Conservation (phyloP, 2,113 vertebrate genomes). For the Sisor rabdophorus region DNA sequence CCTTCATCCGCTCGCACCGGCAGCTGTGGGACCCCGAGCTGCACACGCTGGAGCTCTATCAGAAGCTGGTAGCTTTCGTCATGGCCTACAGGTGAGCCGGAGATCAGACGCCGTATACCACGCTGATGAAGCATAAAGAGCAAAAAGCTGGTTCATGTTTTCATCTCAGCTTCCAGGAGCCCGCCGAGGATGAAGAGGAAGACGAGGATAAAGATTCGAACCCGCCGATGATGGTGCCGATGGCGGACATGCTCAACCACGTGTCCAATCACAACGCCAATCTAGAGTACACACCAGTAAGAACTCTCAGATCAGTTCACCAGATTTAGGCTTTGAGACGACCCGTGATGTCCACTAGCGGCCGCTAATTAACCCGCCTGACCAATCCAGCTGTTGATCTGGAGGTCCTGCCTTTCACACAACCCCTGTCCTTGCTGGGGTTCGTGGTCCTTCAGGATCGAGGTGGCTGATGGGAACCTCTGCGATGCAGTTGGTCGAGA, state of each 20-base stretch:
- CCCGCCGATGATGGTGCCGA: slow-evolving; percentile 92
- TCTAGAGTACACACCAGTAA: slow-evolving; percentile 84
- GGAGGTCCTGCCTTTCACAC: no score
- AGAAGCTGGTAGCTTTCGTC: slow-evolving; percentile 85
- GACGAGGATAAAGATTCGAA: slow-evolving; percentile 74
- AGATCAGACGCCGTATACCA: neutral
- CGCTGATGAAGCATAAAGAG: neutral
- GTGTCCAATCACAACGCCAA: slow-evolving; percentile 86
- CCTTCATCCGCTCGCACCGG: slow-evolving; percentile 79
- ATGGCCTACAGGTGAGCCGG: slow-evolving; percentile 90
- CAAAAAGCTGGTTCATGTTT: neutral
- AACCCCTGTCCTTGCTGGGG: no score
- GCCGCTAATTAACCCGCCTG: no score
- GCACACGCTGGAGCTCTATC: slow-evolving; percentile 85
- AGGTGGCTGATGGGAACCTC: no score
- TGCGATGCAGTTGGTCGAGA: no score
- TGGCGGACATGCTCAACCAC: slow-evolving; percentile 92
- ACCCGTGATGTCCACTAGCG: no score
- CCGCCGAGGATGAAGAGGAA: slow-evolving; percentile 65
- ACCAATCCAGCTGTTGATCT: no score
- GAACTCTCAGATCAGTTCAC: slow-evolving; percentile 35
- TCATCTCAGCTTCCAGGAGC: slow-evolving; percentile 86
- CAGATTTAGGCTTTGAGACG: no score
- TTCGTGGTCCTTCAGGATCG: no score
- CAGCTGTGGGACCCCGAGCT: slow-evolving; percentile 72